These are phyloP conservation scores for Poecilia velifera DNA, from an alignment of 2,797 vertebrate species.

Conservation along the genomic window DNA sequence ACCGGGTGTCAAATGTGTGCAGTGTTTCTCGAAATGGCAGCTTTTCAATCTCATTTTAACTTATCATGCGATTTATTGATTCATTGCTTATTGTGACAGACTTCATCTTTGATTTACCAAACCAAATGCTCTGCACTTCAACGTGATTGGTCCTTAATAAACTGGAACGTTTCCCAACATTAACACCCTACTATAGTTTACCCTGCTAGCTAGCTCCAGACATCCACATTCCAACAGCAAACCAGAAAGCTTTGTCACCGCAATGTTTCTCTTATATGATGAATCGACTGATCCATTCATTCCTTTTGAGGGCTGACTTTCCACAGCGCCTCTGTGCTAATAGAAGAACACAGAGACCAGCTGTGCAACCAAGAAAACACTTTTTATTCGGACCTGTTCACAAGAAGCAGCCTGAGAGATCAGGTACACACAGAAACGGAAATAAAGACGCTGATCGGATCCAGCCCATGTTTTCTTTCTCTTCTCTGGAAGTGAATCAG, in stretches of 20 bases:
- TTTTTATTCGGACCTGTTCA: not conserved
- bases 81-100: too few relatives aligned
- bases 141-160: not conserved
- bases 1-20: too few relatives aligned
- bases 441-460: not conserved
- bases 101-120: not conserved
- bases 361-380: not conserved
- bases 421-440: not conserved
- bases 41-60: too few relatives aligned
- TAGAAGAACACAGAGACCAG: not conserved
- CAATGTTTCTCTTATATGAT: not conserved
- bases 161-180: not conserved
- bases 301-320: not conserved
- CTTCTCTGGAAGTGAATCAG: constrained; percentile 29
- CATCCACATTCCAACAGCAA: not conserved
- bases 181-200: not conserved
- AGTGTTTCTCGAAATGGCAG: too few relatives aligned
- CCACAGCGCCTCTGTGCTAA: not conserved
- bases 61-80: too few relatives aligned
- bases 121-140: not conserved
- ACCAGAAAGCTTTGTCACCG: not conserved
- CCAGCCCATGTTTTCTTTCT: not conserved
- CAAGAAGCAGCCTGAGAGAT: not conserved
- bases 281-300: not conserved
- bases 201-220: not conserved